phyloP scores from a whole-genome alignment of 2,888 invertebrate species.

The Machimus atricapillus region DNA sequence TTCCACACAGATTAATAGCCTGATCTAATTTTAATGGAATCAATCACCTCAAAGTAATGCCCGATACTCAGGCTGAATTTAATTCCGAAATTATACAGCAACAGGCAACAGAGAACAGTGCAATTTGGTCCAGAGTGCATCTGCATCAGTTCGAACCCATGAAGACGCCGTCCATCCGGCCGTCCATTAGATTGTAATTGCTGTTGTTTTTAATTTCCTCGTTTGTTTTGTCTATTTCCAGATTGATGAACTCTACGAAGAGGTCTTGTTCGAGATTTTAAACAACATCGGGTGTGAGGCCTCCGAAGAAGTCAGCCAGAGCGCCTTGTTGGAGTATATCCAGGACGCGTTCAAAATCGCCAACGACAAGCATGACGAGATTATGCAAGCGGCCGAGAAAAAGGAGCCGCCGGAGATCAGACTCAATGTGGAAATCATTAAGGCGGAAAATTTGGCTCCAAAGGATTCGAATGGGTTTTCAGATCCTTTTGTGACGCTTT shows the following conservation, averaged over 20 bases:
- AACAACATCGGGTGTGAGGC: conserved; percentile 85
- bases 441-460: conserved; percentile 82
- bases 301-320: conserved; percentile 73
- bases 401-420: conserved; percentile 86
- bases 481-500: conserved; percentile 96
- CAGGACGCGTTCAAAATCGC: conserved; percentile 81
- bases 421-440: conserved; percentile 84
- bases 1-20: background rate
- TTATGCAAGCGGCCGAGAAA: conserved; percentile 74
- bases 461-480: conserved; percentile 93
- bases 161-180: background rate
- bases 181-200: background rate
- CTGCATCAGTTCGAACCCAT: conserved; percentile 9
- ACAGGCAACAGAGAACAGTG: background rate
- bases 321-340: conserved; percentile 74
- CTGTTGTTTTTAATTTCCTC: background rate
- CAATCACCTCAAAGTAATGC: background rate
- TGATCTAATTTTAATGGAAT: conserved; percentile 11
- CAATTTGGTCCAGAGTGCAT: background rate
- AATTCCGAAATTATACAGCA: background rate
- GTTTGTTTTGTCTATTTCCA: conserved; percentile 55
- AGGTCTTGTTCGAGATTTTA: conserved; percentile 81
- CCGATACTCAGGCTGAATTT: background rate
- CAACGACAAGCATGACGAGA: conserved; percentile 75
- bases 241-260: conserved; percentile 87